phyloP scores from a whole-genome alignment of 2,113 vertebrate species.

The Hippocampus barbouri region DNA sequence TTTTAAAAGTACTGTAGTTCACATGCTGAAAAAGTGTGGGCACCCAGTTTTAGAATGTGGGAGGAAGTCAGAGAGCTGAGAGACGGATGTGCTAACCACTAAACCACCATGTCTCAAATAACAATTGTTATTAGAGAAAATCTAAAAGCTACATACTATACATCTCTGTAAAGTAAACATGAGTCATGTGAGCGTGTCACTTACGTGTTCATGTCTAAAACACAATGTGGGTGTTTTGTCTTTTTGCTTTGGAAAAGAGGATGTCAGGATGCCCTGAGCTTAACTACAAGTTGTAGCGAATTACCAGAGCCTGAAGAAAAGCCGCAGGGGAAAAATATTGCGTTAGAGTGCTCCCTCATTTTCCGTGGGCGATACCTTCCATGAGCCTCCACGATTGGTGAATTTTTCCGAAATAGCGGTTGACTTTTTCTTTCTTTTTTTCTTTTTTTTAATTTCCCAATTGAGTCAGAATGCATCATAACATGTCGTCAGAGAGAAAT shows the following conservation, averaged over 20 bases:
- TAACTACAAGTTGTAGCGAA: not conserved
- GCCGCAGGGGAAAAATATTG: not conserved
- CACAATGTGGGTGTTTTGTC: not conserved
- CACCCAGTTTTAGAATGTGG: not conserved
- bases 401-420: no score
- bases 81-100: not conserved
- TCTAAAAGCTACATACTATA: not conserved
- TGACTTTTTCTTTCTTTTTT: no score
- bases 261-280: not conserved
- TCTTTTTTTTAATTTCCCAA: no score
- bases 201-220: no score
- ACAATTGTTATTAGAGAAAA: not conserved
- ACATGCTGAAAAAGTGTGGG: no score
- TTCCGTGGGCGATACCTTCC: no score
- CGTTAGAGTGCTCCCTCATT: not conserved
- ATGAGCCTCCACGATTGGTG: no score
- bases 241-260: conserved; percentile 13
- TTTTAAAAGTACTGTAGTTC: no score
- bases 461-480: no score
- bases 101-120: not conserved
- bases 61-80: not conserved
- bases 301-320: conserved; percentile 12
- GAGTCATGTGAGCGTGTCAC: not conserved
- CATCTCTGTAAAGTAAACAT: not conserved
- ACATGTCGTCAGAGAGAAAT: no score